Base-by-base conservation (phyloP, 2,888 invertebrate genomes). In the Protophormia terraenovae region DNA sequence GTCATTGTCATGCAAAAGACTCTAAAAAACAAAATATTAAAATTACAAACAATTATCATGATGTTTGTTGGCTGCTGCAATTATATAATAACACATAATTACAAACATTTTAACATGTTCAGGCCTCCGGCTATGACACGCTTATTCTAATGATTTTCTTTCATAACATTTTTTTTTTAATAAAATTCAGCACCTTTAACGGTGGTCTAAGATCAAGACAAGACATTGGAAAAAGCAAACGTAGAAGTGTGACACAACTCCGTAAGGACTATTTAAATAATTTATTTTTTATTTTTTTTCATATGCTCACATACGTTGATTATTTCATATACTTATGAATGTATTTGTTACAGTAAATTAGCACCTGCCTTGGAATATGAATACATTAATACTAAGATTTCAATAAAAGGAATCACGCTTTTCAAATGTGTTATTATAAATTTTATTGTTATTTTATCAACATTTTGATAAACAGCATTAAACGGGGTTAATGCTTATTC, bases 51-150 rank as follows among this genome's bases (percentile, higher is more conserved):
- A 82, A 82, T 82, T 82, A 76, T 71, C 19, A 27, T 64, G 38
- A 35, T 64, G 35, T 35, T 41, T 35, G 35, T 41, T 76, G 69
- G 53, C 64, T 77, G 62, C 66, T 62, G 35, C 72, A 73, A 45
- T 47, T 47, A 55, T 3, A 83, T 83, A 81, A 81, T 77, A 45
- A 77, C 60, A 53, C 76, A 85, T 82, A 85, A 85, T 85, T 81
- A 78, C 29, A 85, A 58, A 50, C 19, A 64, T 10, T 22, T 55
- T 53, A 45, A 82, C 41, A 78, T 75, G 82, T 41, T 16, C 24
- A 41, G 32, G 84, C 81, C 78, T 71, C 22, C 55, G 77, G 81
- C 60, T 81, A 73, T 86, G 84, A 81, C 86, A 86, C 86, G 86
- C 81, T 71, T 84, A 73, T 76, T 81, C 77, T 77, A 84, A 84